phyloP scores from a whole-genome alignment of 1,140 invertebrate genomes.

The Metaphire vulgaris region DNA sequence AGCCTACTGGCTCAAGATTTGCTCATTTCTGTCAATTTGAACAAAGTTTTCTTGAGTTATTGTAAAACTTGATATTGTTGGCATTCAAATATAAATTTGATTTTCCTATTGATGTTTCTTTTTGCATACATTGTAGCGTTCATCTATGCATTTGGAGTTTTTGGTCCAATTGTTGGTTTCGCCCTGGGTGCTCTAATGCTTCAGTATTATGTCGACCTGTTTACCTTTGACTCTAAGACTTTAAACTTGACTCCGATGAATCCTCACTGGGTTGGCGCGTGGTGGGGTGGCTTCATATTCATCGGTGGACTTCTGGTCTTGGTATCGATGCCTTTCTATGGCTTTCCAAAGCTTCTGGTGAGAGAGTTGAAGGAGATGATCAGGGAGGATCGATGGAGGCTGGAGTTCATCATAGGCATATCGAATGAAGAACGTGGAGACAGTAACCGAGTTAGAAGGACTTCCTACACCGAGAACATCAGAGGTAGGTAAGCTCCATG shows the following conservation, averaged over 20 bases:
- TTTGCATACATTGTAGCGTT: conserved; percentile 56
- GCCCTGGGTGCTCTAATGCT: conserved; percentile 56
- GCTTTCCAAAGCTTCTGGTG: conserved; percentile 58
- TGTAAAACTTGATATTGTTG: no score
- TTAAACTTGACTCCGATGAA: conserved; percentile 40
- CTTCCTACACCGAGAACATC: conserved; percentile 73
- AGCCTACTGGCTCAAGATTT: no score
- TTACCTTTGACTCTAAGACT: conserved; percentile 36
- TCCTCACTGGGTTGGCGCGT: conserved; percentile 56
- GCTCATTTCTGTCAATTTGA: no score
- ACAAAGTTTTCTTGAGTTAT: no score
- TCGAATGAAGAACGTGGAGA: conserved; percentile 29
- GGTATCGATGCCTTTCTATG: conserved; percentile 54
- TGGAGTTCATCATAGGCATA: conserved; percentile 11
- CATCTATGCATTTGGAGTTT: conserved; percentile 57
- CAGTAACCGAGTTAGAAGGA: not conserved
- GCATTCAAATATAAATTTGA: no score
- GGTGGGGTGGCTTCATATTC: conserved; percentile 56
- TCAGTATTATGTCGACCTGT: conserved; percentile 56
- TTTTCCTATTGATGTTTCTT: no score
- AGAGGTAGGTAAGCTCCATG: conserved; percentile 69
- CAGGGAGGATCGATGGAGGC: conserved; percentile 12
- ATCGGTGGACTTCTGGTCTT: conserved; percentile 46
- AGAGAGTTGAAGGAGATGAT: conserved; percentile 9
- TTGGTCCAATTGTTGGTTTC: conserved; percentile 58